Evolutionary conservation across 2,888 invertebrate genomes (phyloP), one percentile per base, ranked within the genome.

Genomic region (Holacanthella duospinosa): DNA sequence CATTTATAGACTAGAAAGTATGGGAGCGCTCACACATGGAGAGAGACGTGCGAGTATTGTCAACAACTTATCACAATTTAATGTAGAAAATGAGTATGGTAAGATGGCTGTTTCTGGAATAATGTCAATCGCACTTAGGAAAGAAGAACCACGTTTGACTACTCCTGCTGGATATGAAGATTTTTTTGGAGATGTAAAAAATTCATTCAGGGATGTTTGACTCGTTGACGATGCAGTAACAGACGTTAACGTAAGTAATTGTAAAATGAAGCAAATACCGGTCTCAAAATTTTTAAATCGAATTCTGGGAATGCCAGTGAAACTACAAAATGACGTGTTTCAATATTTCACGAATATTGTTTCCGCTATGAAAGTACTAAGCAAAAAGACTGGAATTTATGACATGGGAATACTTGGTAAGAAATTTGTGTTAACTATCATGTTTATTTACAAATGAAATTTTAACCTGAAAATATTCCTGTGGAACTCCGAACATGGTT

Each of bases 21-120:
- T 93, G 72, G 97, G 97, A 4, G 99, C 99, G 0, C 80, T 99
- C 64, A 99, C 99, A 0, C 99, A 99, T 78, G 99, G 99, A 54
- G 99, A 99, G 82, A 83, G 99, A 44, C 82, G 99, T 60, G 99
- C 99, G 48, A 96, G 97, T 0, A 97, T 99, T 80, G 88, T 93
- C 0, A 80, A 97, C 63, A 97, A 99, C 81, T 84, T 99, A 61
- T 92, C 92, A 69, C 90, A 93, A 78, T 99, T 97, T 79, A 99
- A 99, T 76, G 93, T 99, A 74, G 97, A 99, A 78, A 99, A 94
- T 78, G 95, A 94, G 78, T 93, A 90, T 76, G 97, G 97, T 19
- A 84, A 95, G 44, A 81, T 88, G 57, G 96, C 97, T 0, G 80
- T 99, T n/a, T n/a, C 6, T 53, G 54, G 25, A 53, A 9, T 24